Conservation (phyloP, 2,888 invertebrate species). For the Drosophila kokeensis region DNA sequence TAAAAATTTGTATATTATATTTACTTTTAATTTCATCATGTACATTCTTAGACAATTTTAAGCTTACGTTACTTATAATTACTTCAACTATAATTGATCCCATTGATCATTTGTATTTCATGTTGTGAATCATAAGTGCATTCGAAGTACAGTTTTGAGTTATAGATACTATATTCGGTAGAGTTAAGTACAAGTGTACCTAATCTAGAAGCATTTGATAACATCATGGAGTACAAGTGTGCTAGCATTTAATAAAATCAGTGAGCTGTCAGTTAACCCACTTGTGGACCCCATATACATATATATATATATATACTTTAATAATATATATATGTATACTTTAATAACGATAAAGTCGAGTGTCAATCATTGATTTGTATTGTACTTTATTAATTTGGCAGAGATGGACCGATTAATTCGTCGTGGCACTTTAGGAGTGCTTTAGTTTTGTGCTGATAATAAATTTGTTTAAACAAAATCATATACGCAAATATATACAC, state of each 20-base stretch:
- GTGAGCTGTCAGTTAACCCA: not conserved
- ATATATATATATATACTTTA: not conserved
- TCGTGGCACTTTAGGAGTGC: not conserved
- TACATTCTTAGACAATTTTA: not conserved
- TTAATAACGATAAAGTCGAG: conserved; percentile 30
- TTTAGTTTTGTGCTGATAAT: conserved; percentile 18
- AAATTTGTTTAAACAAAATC: conserved; percentile 1
- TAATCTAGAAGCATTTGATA: not conserved
- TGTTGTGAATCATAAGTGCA: not conserved
- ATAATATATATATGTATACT: not conserved
- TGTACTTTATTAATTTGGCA: conserved; percentile 5
- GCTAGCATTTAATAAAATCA: not conserved
- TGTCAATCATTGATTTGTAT: conserved; percentile 34
- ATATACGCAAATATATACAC: conserved; percentile 2
- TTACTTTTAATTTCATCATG: not conserved
- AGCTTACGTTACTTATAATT: not conserved
- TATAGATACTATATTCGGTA: not conserved
- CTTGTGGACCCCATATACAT: not conserved
- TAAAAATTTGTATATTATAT: not conserved
- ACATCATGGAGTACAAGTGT: not conserved
- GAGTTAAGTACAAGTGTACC: not conserved
- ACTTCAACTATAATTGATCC: not conserved
- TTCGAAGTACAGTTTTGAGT: not conserved
- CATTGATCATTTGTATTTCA: not conserved
- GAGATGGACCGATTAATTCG: conserved; percentile 36